Base-by-base conservation (phyloP, 2,113 vertebrate species). In the Pangasianodon hypophthalmus region DNA sequence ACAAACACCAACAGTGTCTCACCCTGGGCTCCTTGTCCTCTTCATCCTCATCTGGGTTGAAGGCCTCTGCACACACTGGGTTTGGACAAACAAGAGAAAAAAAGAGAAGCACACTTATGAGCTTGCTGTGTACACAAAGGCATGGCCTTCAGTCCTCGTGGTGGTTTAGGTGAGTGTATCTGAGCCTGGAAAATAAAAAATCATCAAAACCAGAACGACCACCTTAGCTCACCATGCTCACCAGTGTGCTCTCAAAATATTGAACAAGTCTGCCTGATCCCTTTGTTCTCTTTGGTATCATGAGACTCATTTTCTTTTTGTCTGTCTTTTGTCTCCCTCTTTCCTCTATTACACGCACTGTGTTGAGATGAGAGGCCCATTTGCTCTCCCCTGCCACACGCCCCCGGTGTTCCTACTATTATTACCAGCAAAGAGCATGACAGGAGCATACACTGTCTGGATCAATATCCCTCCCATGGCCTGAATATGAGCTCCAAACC, bases 11-110 rank as follows among this genome's bases (percentile, higher is more conserved):
- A 56, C 52, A n/a, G 26, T 29, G 83, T 52, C 94, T 94, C 97
- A 99, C 98, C 96, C 97, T 93, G 89, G 97, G 96, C 91, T 99
- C 98, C 91, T 96, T 94, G 16, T 99, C 98, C 0, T 99, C 98
- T 18, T 99, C 98, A 91, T 99, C 98, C 91, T 99, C 98, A 95
- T 99, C 98, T 54, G 98, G 98, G 94, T 99, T 99, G 94, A 98
- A 99, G 29, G 98, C 96, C 95, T 99, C 98, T 90, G 98, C 98
- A 95, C 98, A 99, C 37, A 99, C 98, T 99, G 92, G 87, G 24
- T 77, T 44, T 96, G 94, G 32, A 94, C 69, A 94, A 84, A 94
- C 29, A 92, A n/a, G 48, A 48, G 7, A 77, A 92, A 26, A 83
- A 79, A 24, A 71, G 21, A 48, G 19, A 84, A 46, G 41, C 24